phyloP scores from a whole-genome alignment of 2,797 vertebrate genomes.

The Coregonus suidteri region DNA sequence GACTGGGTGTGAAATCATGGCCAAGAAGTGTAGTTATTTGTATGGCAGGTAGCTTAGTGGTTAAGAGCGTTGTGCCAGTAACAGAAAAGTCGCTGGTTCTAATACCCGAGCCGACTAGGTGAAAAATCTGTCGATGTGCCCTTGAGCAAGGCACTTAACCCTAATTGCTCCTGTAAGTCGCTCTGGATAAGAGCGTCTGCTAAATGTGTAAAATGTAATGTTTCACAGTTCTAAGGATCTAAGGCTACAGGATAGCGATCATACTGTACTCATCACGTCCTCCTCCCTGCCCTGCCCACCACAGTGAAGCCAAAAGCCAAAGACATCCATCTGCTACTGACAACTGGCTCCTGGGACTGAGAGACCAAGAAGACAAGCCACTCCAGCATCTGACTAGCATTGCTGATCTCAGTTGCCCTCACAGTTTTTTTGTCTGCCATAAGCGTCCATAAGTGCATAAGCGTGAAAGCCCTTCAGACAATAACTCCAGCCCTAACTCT shows the following conservation, averaged over 20 bases:
- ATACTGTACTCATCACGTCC: not conserved
- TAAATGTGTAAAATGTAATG: too few species aligned
- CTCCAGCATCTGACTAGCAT: conserved; percentile 6
- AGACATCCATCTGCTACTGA: conserved; percentile 1
- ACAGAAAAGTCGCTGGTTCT: too few species aligned
- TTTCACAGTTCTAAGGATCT: not conserved
- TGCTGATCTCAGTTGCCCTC: conserved; percentile 18
- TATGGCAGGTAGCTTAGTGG: too few species aligned
- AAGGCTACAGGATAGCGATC: not conserved
- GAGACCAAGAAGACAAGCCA: not conserved
- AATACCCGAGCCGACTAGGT: too few species aligned
- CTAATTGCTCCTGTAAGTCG: too few species aligned
- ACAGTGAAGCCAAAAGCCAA: not conserved
- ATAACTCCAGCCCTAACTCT: not conserved
- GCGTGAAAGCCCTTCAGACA: conserved; percentile 9
- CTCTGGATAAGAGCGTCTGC: too few species aligned
- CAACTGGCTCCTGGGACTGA: conserved; percentile 16
- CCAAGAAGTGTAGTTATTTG: too few species aligned
- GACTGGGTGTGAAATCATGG: too few species aligned
- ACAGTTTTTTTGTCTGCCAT: conserved; percentile 19
- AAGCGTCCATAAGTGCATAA: not conserved
- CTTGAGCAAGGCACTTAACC: too few species aligned
- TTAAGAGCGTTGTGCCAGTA: too few species aligned
- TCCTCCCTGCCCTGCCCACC: conserved; percentile 11
- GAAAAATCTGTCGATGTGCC: too few species aligned